phyloP scores from a whole-genome alignment of 1,140 invertebrate genomes.

The Nymphalis io region DNA sequence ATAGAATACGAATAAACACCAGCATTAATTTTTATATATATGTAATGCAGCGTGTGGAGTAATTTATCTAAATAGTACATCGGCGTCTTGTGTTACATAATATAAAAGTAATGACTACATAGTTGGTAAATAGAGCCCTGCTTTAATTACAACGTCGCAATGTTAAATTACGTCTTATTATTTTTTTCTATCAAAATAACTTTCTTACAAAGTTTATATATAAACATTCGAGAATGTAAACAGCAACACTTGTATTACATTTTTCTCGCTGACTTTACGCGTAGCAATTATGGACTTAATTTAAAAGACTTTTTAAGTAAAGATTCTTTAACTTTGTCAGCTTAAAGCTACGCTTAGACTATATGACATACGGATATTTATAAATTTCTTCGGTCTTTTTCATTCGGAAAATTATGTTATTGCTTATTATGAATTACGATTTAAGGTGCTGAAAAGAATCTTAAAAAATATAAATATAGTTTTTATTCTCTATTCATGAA shows the following conservation, averaged over 20 bases:
- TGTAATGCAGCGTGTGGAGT: slow-evolving; percentile 13
- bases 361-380: background rate
- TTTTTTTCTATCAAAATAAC: slow-evolving; percentile 17
- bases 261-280: slow-evolving; percentile 16
- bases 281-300: background rate
- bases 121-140: slow-evolving; percentile 1
- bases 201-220: slow-evolving; percentile 22
- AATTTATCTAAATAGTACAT: slow-evolving; percentile 39
- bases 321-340: background rate
- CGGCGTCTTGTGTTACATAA: slow-evolving; percentile 23
- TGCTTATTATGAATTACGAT: no score
- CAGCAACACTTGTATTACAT: slow-evolving; percentile 10
- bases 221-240: slow-evolving; percentile 17
- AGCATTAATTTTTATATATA: background rate
- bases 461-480: no score
- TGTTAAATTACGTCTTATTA: slow-evolving; percentile 18
- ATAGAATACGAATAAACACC: background rate
- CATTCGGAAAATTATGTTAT: no score
- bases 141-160: slow-evolving; percentile 28
- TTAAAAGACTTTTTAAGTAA: background rate
- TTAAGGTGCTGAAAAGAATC: no score
- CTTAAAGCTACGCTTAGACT: background rate
- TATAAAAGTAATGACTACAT: slow-evolving; percentile 25
- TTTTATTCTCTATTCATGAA: no score
- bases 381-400: no score